These are phyloP conservation scores for Orientallactaga sibirica DNA, from an alignment of 2,797 vertebrate genomes.

Conservation along the genomic window DNA sequence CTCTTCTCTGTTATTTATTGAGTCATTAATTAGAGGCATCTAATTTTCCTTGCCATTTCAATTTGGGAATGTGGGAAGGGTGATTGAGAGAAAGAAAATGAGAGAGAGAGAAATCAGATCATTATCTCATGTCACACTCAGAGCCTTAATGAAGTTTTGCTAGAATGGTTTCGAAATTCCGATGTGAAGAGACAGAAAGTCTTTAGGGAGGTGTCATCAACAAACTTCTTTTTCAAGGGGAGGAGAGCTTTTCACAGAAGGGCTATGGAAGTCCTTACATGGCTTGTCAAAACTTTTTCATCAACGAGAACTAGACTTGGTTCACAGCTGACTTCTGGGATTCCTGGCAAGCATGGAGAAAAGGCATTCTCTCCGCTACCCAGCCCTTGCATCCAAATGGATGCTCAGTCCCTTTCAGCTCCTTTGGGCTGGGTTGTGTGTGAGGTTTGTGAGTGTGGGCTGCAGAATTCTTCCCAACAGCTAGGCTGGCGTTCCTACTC, in stretches of 20 bases:
- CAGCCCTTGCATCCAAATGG: fast-evolving
- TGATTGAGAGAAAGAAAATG: background rate
- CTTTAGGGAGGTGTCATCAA: slow-evolving; percentile 61
- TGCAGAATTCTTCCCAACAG: background rate
- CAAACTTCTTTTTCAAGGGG: slow-evolving; percentile 37
- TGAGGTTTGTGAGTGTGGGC: background rate
- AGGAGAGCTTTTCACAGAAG: background rate
- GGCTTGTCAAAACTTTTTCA: background rate
- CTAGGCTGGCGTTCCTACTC: background rate
- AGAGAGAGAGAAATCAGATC: slow-evolving; percentile 59
- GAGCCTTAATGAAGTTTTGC: slow-evolving; percentile 77
- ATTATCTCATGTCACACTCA: slow-evolving; percentile 44
- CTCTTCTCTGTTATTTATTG: slow-evolving; percentile 83
- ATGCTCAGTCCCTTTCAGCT: fast-evolving
- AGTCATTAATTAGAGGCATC: slow-evolving; percentile 85
- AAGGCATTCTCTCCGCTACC: background rate
- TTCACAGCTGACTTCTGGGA: slow-evolving; percentile 15
- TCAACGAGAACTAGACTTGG: background rate
- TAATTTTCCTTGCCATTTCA: slow-evolving; percentile 82
- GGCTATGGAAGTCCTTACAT: background rate
- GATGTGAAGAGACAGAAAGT: slow-evolving; percentile 48
- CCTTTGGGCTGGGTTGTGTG: fast-evolving
- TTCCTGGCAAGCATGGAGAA: background rate
- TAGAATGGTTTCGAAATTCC: slow-evolving; percentile 76
- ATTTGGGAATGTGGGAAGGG: slow-evolving; percentile 31